A percentile compares a stretch with the other conserved stretches of the same genome.
These are phyloP conservation scores for Drosophila atroscutellata DNA, from an alignment of 2,888 invertebrate species.

Conservation along the genomic window DNA sequence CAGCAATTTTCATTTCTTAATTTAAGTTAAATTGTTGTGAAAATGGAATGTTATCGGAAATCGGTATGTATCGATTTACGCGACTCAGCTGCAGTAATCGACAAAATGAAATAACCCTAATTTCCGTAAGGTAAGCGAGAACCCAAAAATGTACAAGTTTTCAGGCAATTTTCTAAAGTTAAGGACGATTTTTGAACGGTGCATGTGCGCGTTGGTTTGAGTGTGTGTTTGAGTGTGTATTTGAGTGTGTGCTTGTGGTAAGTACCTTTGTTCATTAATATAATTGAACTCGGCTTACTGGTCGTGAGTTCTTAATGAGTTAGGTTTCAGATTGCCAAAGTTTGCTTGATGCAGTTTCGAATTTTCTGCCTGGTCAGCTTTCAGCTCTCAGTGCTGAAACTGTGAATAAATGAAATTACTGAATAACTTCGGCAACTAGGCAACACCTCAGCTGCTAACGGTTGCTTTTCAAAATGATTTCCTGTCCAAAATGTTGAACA, in stretches of 20 bases:
- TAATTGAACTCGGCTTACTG: slow-evolving; percentile 52
- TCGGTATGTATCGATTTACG: not conserved
- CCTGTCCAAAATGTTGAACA: not conserved
- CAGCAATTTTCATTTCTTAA: not conserved
- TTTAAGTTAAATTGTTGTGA: too few species aligned
- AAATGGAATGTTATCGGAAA: not conserved
- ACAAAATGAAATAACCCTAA: not conserved
- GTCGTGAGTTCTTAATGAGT: slow-evolving; percentile 25
- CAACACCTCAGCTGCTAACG: not conserved
- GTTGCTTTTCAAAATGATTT: not conserved
- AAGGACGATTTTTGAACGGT: not conserved
- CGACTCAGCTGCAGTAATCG: not conserved
- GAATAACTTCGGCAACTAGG: not conserved
- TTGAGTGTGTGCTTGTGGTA: not conserved
- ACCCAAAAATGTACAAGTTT: not conserved
- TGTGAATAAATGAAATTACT: not conserved
- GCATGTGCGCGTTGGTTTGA: not conserved
- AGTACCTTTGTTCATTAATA: slow-evolving; percentile 66
- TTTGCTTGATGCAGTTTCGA: not conserved
- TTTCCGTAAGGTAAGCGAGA: not conserved
- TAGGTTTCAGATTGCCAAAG: not conserved
- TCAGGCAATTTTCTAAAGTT: not conserved
- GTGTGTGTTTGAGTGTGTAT: not conserved
- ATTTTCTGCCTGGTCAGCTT: not conserved
- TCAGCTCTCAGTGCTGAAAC: not conserved